Conservation (phyloP, 2,888 invertebrate species). For the Cryptus armator region DNA sequence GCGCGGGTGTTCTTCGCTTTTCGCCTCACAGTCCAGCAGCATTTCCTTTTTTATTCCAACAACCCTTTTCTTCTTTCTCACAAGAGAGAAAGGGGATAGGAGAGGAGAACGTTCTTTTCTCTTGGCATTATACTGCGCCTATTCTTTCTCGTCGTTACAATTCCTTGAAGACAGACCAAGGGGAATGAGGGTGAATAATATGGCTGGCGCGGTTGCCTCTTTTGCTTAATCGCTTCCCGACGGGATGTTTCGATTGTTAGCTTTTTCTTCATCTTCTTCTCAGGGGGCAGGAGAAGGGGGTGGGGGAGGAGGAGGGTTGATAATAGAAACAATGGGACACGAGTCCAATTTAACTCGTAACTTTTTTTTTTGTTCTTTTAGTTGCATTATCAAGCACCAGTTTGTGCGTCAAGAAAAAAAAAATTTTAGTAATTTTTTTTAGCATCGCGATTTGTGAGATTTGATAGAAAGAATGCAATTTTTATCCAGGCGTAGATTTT, state of each 20-base stretch:
- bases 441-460: no score
- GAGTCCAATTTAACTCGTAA: neutral
- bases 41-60: conserved; percentile 28
- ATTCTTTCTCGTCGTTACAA: conserved; percentile 75
- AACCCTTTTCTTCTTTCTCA: conserved; percentile 16
- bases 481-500: no score
- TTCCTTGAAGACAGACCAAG: conserved; percentile 61
- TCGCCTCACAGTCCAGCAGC: conserved; percentile 11
- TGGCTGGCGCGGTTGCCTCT: conserved; percentile 8
- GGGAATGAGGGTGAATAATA: conserved; percentile 33
- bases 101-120: conserved; percentile 25
- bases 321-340: conserved; percentile 20
- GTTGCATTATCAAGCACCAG: neutral
- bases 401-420: no score
- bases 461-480: no score
- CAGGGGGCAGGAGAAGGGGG: neutral
- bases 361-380: neutral
- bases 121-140: conserved; percentile 71
- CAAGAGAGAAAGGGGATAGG: neutral
- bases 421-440: no score
- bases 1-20: conserved; percentile 9
- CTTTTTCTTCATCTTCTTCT: conserved; percentile 2
- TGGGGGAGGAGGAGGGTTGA: neutral
- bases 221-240: conserved; percentile 58
- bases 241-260: conserved; percentile 38